Evolutionary conservation across 92 coral and sea anemone genomes (phyloP).

Genomic region (Siderastrea radians): DNA sequence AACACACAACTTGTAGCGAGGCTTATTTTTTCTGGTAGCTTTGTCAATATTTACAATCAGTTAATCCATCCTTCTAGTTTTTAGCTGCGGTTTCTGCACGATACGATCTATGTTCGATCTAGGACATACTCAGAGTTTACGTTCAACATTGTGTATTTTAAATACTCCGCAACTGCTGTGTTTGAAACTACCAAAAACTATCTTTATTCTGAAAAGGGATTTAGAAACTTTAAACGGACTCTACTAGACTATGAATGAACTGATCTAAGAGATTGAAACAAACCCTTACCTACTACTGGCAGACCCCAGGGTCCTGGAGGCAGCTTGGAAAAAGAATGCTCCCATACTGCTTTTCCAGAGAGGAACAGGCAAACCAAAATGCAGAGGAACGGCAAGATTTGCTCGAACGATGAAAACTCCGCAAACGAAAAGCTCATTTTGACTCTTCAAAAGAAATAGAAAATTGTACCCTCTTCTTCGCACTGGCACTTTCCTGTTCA

Average conservation of each 20-base stretch:
- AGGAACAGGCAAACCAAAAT: slow-evolving; percentile 22
- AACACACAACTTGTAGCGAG: not conserved
- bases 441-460: not conserved
- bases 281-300: slow-evolving; percentile 54
- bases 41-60: not conserved
- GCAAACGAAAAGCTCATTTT: slow-evolving; percentile 11
- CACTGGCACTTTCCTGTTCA: not conserved
- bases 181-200: not conserved
- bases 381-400: slow-evolving; percentile 9
- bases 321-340: slow-evolving; percentile 32
- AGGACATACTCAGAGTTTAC: no score
- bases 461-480: not conserved
- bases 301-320: slow-evolving; percentile 73
- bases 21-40: not conserved
- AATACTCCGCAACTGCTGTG: not conserved
- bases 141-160: no score
- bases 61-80: not conserved
- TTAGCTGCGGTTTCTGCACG: not conserved
- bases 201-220: no score
- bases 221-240: not conserved
- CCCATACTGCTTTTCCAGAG: slow-evolving; percentile 43
- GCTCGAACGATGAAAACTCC: slow-evolving; percentile 6
- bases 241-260: not conserved
- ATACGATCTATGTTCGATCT: not conserved
- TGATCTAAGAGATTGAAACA: no score